Base-by-base conservation (phyloP, 2,888 invertebrate species). In the Pseudococcus jackbeardsleyi region DNA sequence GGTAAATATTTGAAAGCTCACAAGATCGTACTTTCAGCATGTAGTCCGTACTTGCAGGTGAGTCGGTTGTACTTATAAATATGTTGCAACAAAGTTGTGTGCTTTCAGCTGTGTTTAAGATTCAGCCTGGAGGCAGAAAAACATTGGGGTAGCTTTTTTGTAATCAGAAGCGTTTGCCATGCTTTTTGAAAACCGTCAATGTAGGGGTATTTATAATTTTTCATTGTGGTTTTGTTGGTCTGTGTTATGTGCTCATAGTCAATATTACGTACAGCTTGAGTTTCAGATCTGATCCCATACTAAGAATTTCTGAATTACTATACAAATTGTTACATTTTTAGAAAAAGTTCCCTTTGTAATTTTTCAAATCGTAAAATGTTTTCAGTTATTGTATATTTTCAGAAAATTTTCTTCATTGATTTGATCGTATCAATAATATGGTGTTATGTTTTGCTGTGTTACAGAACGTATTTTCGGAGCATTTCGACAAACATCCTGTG, bases 401-500 rank as follows among this genome's bases (percentile, higher is more conserved):
- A 54, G n/a, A 54, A 15, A 6, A n/a, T 54, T 54, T 50, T 50
- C 15, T 12, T 50, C 50, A 12, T 50, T 15, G 1, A 6, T 15
- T n/a, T 15, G 54, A 9, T 42, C 9, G 7, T 8, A 42, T n/a
- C 26, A 54, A n/a, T 54, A n/a, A n/a, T 54, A 12, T 3, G 33
- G 17, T 72, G 6, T 33, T 8, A 6, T 33, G 11, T 4, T 4
- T 15, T 39, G 26, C 15, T 59, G 17, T 50, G 84, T 94, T 94
- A 26, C 94, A 96, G 96, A 94, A 95, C 92, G 94, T 97, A 91
- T 93, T 97, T 92, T 95, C 96, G 92, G 96, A 96, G 92, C 96
- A 96, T 92, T 96, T 95, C 92, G 96, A 97, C 93, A 96, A 96
- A 92, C 96, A 96, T 93, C 97, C 97, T 89, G 96, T 97, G 91